Base-by-base conservation (phyloP, 2,797 vertebrate genomes). In the Mus spretus region DNA sequence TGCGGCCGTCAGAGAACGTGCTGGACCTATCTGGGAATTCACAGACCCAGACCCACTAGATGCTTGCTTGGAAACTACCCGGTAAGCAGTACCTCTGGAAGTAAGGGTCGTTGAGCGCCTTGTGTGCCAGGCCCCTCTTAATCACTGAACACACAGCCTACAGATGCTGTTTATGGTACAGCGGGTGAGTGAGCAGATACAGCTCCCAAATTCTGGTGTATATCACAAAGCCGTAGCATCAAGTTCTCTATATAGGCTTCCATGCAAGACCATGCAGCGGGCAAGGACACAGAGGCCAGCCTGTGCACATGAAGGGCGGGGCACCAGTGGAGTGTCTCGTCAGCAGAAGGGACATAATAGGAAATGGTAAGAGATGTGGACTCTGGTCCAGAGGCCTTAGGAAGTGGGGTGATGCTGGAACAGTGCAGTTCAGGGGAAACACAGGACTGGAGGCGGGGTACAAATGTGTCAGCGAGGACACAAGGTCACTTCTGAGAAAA, bases 341-440 rank as follows among this genome's bases (percentile, higher is more conserved):
- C 11, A 53, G 59, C n/a, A 0, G 22, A 1, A 24, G 0, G 0
- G n/a, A 50, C 0, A 1, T 44, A 20, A 20, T 2, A 40, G 4
- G n/a, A 55, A 37, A 12, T 24, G 26, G 12, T 34, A 4, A 22
- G 40, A 57, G 55, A 40, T 14, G 0, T 9, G 14, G 15, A 11
- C 44, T 8, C 55, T 4, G 17, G 22, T 72, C 19, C 83, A 12
- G 7, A 63, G 57, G 24, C 75, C 40, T 12, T 0, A 7, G 37
- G 15, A 61, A 12, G 70, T 44, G n/a, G 53, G 77, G 28, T 40
- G 17, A 12, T 11, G 5, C 47, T 7, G 37, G 57, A 24, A 17
- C 44, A 7, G 5, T 44, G 15, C 19, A 19, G 59, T 40, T 26
- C 4, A 5, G 6, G 57, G 59, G 12, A 22, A 4, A 31, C 0